phyloP scores from a whole-genome alignment of 2,888 invertebrate genomes.

The Campoletis raptor region DNA sequence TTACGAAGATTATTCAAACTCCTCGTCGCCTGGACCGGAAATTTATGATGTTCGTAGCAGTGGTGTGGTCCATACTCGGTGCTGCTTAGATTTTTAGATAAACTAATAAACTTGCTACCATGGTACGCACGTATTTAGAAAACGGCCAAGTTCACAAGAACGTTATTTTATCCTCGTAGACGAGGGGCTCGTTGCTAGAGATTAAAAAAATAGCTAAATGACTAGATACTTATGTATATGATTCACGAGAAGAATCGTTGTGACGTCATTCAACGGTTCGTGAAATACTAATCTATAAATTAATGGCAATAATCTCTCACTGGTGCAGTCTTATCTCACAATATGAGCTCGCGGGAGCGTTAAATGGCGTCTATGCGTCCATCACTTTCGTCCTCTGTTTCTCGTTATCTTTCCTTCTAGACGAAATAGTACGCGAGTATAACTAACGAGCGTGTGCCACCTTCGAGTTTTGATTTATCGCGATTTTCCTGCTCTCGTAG shows the following conservation, averaged over 20 bases:
- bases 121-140: constrained; percentile 33
- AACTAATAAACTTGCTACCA: constrained; percentile 44
- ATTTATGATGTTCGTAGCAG: constrained; percentile 48
- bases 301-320: constrained; percentile 64
- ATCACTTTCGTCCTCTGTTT: constrained; percentile 11
- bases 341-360: constrained; percentile 2
- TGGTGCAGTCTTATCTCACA: constrained; percentile 9
- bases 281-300: constrained; percentile 70
- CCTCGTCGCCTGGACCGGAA: constrained; percentile 30
- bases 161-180: constrained; percentile 9
- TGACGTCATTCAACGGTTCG: constrained; percentile 57
- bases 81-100: constrained; percentile 51
- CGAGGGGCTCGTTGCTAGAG: constrained; percentile 27
- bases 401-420: constrained; percentile 37
- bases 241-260: constrained; percentile 36
- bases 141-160: neutral
- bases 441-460: constrained; percentile 39
- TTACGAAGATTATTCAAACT: constrained; percentile 14
- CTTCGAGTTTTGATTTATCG: constrained; percentile 40
- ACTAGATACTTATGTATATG: constrained; percentile 49
- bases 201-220: constrained; percentile 5
- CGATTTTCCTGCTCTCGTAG: constrained; percentile 33
- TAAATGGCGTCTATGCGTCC: constrained; percentile 22
- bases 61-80: constrained; percentile 31
- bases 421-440: constrained; percentile 39